phyloP scores from a whole-genome alignment of 2,797 vertebrate genomes.

The Gambusia yucatana region DNA sequence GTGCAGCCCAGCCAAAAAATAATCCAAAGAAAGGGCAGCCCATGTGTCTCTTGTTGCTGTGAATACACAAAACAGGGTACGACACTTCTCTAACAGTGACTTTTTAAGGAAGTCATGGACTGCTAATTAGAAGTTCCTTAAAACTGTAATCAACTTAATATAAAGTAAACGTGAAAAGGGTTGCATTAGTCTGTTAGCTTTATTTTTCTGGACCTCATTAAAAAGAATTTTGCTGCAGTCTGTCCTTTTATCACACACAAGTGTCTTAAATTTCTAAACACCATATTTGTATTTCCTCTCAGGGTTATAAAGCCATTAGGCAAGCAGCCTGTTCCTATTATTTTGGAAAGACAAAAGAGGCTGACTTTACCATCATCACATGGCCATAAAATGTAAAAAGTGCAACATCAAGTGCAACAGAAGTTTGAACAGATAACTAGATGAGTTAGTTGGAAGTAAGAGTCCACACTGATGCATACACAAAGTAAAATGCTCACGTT shows the following conservation, averaged over 20 bases:
- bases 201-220: background rate
- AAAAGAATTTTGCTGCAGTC: constrained; percentile 6
- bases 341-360: constrained; percentile 7
- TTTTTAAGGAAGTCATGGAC: background rate
- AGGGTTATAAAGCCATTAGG: constrained; percentile 36
- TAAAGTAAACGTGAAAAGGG: background rate
- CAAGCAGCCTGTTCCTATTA: constrained; percentile 12
- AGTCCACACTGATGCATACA: constrained; percentile 4
- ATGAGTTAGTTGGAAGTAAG: constrained; percentile 24
- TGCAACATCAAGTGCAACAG: constrained; percentile 29
- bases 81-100: background rate
- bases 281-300: constrained; percentile 12
- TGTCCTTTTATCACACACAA: background rate
- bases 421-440: constrained; percentile 15
- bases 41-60: background rate
- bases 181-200: background rate
- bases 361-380: constrained; percentile 48
- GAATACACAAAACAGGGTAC: too few relatives aligned
- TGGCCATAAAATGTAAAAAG: constrained; percentile 53
- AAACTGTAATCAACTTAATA: background rate
- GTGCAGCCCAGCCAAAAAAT: background rate
- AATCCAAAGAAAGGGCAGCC: too few relatives aligned
- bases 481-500: constrained; percentile 14
- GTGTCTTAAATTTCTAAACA: constrained; percentile 2
- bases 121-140: background rate